Evolutionary conservation across 1,140 invertebrate species (phyloP).

Genomic region (Scaptomyza montana): DNA sequence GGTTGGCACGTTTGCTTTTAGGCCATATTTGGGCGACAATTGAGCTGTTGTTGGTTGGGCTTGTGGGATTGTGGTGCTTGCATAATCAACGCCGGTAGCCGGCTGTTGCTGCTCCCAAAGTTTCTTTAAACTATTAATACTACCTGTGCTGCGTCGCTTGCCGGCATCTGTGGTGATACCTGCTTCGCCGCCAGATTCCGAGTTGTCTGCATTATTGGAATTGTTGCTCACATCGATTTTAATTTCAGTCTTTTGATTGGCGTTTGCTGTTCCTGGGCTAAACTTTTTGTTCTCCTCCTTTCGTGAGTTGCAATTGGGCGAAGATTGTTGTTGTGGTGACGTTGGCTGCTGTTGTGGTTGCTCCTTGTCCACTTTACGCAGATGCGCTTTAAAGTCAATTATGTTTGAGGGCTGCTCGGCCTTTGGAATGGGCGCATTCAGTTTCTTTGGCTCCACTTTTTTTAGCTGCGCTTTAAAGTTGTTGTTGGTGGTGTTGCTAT

Average conservation of each 20-base stretch:
- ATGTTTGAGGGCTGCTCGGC: slow-evolving; percentile 86
- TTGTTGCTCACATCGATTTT: slow-evolving; percentile 79
- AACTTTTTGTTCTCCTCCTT: slow-evolving; percentile 68
- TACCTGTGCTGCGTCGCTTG: slow-evolving; percentile 95
- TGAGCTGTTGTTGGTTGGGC: slow-evolving; percentile 38
- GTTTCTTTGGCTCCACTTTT: slow-evolving; percentile 87
- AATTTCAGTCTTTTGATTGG: slow-evolving; percentile 84
- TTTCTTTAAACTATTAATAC: slow-evolving; percentile 96
- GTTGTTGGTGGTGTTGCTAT: slow-evolving; percentile 59
- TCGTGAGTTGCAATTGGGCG: slow-evolving; percentile 64
- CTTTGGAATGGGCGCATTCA: slow-evolving; percentile 84
- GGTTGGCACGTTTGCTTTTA: slow-evolving; percentile 42
- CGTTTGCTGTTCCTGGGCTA: slow-evolving; percentile 25
- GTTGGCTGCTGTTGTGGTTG: slow-evolving; percentile 22
- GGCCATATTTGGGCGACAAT: slow-evolving; percentile 77
- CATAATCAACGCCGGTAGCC: slow-evolving; percentile 85
- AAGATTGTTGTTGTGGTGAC: slow-evolving; percentile 7
- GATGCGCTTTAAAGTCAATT: slow-evolving; percentile 92
- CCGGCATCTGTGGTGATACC: slow-evolving; percentile 86
- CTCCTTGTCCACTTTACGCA: slow-evolving; percentile 90
- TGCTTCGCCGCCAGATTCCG: slow-evolving; percentile 1
- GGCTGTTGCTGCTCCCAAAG: slow-evolving; percentile 90
- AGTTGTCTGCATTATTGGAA: slow-evolving; percentile 44
- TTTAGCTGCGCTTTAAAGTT: slow-evolving; percentile 88
- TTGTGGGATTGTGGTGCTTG: slow-evolving; percentile 56